A percentile compares a stretch with the other conserved stretches of the same genome.
These are phyloP conservation scores for Pantala flavescens DNA, from an alignment of 1,140 invertebrate species.

Conservation along the genomic window DNA sequence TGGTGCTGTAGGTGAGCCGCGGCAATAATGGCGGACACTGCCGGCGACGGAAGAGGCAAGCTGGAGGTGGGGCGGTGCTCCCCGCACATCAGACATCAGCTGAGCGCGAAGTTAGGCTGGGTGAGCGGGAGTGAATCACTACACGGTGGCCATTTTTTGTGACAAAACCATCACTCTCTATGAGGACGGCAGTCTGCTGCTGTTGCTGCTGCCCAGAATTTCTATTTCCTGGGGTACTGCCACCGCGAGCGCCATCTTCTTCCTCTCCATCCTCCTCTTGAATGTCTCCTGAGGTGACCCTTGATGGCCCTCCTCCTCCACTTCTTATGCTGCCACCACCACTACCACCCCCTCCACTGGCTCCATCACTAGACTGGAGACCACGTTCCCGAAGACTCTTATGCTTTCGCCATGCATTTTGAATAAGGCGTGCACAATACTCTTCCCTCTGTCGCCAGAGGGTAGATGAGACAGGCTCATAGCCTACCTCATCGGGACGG, in stretches of 20 bases:
- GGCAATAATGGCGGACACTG: background rate
- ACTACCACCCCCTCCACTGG: conserved; percentile 25
- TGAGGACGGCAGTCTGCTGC: conserved; percentile 62
- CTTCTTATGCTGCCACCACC: conserved; percentile 18
- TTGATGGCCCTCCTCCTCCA: background rate
- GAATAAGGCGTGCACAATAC: conserved; percentile 88
- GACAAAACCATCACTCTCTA: conserved; percentile 67
- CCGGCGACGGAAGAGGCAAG: conserved; percentile 1
- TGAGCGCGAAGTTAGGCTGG: conserved; percentile 63
- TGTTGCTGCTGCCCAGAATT: conserved; percentile 30
- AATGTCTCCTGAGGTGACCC: background rate
- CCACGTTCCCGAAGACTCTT: conserved; percentile 50
- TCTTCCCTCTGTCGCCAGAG: conserved; percentile 90
- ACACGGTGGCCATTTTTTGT: conserved; percentile 79
- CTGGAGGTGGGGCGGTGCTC: conserved; percentile 45
- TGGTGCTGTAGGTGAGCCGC: background rate
- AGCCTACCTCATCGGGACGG: conserved; percentile 70
- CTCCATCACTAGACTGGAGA: conserved; percentile 28
- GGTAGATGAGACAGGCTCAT: conserved; percentile 86
- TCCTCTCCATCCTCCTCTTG: conserved; percentile 28
- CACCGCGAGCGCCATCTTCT: conserved; percentile 24
- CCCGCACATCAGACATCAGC: conserved; percentile 64
- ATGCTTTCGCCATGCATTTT: conserved; percentile 84
- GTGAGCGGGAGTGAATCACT: conserved; percentile 75
- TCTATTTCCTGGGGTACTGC: conserved; percentile 32